Conservation (phyloP, 2,797 vertebrate genomes). For the Spinus olivaceus region DNA sequence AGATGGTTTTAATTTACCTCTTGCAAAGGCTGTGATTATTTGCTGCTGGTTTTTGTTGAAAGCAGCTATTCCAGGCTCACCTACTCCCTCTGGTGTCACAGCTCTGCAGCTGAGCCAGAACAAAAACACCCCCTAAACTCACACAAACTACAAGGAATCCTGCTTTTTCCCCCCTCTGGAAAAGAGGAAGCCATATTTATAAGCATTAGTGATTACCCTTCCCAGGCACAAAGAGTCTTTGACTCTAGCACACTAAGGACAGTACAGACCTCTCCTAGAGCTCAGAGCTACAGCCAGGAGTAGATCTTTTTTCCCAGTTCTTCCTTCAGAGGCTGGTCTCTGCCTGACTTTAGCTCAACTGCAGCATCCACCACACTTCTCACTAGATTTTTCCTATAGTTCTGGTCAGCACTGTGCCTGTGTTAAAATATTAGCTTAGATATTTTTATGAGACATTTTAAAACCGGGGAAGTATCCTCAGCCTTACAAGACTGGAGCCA, state of each 20-base stretch:
- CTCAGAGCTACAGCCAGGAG: not conserved
- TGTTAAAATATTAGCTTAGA: not conserved
- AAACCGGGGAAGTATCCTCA: not conserved
- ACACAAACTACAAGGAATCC: not conserved
- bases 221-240: not conserved
- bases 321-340: not conserved
- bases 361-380: not conserved
- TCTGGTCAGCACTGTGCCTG: not conserved
- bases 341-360: not conserved
- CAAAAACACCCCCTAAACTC: not conserved
- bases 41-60: slow-evolving; percentile 29
- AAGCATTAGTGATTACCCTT: not conserved
- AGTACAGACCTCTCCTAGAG: not conserved
- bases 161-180: not conserved
- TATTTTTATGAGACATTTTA: not conserved
- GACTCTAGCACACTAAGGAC: not conserved
- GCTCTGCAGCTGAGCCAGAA: not conserved
- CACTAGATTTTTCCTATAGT: not conserved
- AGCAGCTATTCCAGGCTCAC: slow-evolving; percentile 33
- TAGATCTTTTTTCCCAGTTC: not conserved
- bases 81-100: slow-evolving; percentile 48
- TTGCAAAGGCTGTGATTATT: slow-evolving; percentile 53
- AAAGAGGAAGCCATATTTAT: not conserved
- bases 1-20: slow-evolving; percentile 66
- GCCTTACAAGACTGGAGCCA: not conserved